phyloP scores from a whole-genome alignment of 2,797 vertebrate genomes.

The Atherinosoma microstoma region DNA sequence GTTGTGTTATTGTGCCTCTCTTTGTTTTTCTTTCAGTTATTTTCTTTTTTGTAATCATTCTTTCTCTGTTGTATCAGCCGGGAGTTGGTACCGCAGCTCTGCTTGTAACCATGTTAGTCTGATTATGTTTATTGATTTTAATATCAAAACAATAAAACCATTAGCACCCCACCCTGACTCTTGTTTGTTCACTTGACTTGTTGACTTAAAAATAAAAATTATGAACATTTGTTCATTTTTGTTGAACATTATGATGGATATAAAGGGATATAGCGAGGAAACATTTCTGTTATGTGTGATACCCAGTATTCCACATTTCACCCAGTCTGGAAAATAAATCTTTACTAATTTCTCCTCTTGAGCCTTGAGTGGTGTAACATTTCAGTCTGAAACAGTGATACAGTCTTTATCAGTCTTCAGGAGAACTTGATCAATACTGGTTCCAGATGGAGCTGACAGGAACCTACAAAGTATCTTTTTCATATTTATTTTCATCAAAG shows the following conservation, averaged over 20 bases:
- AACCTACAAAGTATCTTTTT: too few relatives aligned
- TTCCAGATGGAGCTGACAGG: too few relatives aligned
- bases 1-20: constrained; percentile 84
- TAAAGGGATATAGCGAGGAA: neutral
- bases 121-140: constrained; percentile 89
- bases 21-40: constrained; percentile 52
- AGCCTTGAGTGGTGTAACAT: too few relatives aligned
- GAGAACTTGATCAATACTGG: too few relatives aligned
- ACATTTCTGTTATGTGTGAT: neutral
- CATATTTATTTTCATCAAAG: neutral
- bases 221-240: neutral
- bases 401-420: too few relatives aligned
- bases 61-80: constrained; percentile 83
- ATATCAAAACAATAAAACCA: constrained; percentile 87
- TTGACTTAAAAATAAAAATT: neutral
- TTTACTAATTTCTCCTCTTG: too few relatives aligned
- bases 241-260: neutral
- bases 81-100: constrained; percentile 85
- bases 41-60: constrained; percentile 64
- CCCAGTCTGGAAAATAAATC: too few relatives aligned
- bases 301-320: neutral
- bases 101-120: constrained; percentile 89
- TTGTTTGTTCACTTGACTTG: constrained; percentile 11
- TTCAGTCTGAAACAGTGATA: too few relatives aligned
- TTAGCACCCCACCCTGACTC: constrained; percentile 76